Evolutionary conservation across 2,888 invertebrate genomes (phyloP).

Genomic region (Lysandra coridon): DNA sequence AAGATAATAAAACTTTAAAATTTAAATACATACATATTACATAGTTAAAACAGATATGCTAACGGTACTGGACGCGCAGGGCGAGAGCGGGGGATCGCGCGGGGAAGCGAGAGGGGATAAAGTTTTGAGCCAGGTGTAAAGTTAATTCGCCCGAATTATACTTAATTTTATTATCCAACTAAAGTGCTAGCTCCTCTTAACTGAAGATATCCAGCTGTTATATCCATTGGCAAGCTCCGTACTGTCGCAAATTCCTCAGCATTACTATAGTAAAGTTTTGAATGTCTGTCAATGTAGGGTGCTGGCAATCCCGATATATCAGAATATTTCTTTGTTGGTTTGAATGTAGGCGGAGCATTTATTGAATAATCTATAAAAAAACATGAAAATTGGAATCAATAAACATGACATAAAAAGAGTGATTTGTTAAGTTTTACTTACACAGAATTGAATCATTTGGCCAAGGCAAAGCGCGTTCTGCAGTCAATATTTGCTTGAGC

Average conservation of each 20-base stretch:
- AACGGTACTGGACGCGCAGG: too few species aligned
- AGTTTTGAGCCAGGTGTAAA: too few species aligned
- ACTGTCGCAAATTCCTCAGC: conserved; percentile 94
- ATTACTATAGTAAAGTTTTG: conserved; percentile 91
- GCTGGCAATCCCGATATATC: conserved; percentile 94
- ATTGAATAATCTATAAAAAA: conserved; percentile 87
- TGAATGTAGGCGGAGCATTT: conserved; percentile 94
- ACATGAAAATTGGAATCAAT: neutral
- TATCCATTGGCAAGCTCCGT: conserved; percentile 93
- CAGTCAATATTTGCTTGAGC: conserved; percentile 91
- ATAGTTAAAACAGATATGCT: too few species aligned
- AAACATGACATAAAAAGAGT: neutral
- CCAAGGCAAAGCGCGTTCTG: conserved; percentile 90
- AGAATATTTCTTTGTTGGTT: conserved; percentile 95
- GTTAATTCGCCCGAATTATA: neutral
- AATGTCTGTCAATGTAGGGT: conserved; percentile 94
- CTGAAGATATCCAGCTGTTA: conserved; percentile 93
- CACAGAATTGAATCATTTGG: conserved; percentile 88
- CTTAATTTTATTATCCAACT: conserved; percentile 77
- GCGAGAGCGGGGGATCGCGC: too few species aligned
- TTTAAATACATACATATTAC: too few species aligned
- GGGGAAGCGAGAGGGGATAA: too few species aligned
- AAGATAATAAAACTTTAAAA: too few species aligned
- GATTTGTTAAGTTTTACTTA: conserved; percentile 58
- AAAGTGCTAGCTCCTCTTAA: conserved; percentile 90